A percentile compares a stretch with the other conserved stretches of the same genome.
phyloP scores from a whole-genome alignment of 1,140 invertebrate genomes.

The Bombus sylvicola region DNA sequence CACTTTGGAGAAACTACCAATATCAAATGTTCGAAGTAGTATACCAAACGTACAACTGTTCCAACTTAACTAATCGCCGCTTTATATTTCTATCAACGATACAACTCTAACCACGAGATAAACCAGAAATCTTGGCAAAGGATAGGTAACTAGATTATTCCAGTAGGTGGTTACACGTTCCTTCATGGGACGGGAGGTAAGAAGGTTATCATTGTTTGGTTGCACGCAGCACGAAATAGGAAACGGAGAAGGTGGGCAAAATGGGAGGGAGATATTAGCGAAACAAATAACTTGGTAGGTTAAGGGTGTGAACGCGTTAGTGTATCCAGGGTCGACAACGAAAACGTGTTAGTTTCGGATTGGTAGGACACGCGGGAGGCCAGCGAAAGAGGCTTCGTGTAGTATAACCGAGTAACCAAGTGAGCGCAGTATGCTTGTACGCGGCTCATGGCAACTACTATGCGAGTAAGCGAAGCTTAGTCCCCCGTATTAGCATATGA shows the following conservation, averaged over 20 bases:
- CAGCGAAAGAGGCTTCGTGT: slow-evolving; percentile 48
- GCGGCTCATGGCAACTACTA: slow-evolving; percentile 73
- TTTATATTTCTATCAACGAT: not conserved
- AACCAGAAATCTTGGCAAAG: not conserved
- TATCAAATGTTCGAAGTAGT: too few species aligned
- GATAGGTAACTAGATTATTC: slow-evolving; percentile 56
- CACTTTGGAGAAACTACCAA: too few species aligned
- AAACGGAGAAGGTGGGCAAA: slow-evolving; percentile 43
- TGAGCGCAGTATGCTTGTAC: slow-evolving; percentile 73
- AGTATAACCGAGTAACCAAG: slow-evolving; percentile 66
- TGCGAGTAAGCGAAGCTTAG: slow-evolving; percentile 79
- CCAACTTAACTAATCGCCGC: too few species aligned
- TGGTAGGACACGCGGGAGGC: slow-evolving; percentile 46
- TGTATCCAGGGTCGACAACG: slow-evolving; percentile 2
- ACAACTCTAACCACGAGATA: not conserved
- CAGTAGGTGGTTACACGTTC: slow-evolving; percentile 70
- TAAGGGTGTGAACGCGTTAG: slow-evolving; percentile 67
- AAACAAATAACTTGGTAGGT: slow-evolving; percentile 41
- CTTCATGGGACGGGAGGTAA: not conserved
- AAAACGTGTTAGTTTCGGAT: slow-evolving; percentile 44
- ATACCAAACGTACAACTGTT: too few species aligned
- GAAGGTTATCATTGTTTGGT: slow-evolving; percentile 63
- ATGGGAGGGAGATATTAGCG: slow-evolving; percentile 73
- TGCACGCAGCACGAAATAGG: slow-evolving; percentile 58
- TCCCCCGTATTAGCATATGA: slow-evolving; percentile 79